Evolutionary conservation across 2,113 vertebrate genomes (phyloP).

Genomic region (Maylandia zebra): DNA sequence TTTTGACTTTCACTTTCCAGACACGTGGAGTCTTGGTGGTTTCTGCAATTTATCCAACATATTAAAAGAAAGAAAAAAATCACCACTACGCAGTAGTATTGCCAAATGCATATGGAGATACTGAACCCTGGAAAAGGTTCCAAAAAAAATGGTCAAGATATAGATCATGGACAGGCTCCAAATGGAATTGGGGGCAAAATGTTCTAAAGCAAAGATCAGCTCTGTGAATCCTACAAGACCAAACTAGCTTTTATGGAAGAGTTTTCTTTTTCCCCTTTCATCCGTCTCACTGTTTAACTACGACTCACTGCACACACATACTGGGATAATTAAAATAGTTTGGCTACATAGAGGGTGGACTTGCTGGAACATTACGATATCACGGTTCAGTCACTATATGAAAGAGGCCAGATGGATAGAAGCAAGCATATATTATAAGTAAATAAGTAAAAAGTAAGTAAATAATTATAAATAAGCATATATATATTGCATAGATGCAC

Average conservation of each 20-base stretch:
- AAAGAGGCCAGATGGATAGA: background rate
- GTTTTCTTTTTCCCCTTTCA: background rate
- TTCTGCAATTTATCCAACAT: background rate
- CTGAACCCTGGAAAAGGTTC: background rate
- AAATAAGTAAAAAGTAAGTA: background rate
- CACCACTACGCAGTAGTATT: background rate
- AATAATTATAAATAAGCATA: background rate
- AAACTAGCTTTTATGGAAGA: background rate
- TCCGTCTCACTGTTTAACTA: background rate
- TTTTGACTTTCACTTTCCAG: background rate
- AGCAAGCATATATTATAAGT: background rate
- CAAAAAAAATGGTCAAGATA: background rate
- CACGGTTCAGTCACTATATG: background rate
- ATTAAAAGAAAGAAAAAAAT: background rate
- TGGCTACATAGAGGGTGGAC: background rate
- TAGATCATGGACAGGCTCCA: background rate
- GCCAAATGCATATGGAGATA: background rate
- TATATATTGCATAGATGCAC: background rate
- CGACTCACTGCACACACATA: background rate
- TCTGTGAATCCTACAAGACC: background rate
- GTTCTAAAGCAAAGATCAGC: background rate
- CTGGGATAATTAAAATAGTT: background rate
- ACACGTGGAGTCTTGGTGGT: background rate
- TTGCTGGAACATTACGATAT: background rate
- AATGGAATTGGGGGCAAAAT: background rate